A percentile compares a stretch with the other conserved stretches of the same genome.
phyloP scores from a whole-genome alignment of 2,797 vertebrate species.

The Podargus strigoides region DNA sequence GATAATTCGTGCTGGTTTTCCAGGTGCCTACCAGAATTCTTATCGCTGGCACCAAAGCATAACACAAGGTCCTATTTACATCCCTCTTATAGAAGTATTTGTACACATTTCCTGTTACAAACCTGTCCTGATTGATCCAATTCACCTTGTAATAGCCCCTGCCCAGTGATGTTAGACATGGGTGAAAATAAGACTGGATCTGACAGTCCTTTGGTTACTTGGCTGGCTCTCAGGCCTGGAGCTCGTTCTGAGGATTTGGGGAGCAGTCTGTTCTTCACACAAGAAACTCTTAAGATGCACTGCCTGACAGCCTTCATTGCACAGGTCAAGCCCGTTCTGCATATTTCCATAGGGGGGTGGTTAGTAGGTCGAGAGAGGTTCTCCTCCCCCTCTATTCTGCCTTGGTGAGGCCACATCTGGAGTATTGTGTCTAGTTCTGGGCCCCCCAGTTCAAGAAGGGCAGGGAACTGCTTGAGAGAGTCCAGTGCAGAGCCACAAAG shows the following conservation, averaged over 20 bases:
- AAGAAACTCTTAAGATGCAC: not conserved
- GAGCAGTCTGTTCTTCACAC: not conserved
- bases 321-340: not conserved
- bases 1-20: not conserved
- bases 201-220: not conserved
- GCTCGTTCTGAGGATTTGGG: not conserved
- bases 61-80: not conserved
- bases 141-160: not conserved
- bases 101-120: not conserved
- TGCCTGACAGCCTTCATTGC: not conserved
- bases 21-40: not conserved
- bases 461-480: too few species aligned
- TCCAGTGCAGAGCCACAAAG: too few species aligned
- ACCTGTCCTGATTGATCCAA: not conserved
- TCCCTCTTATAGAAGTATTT: not conserved
- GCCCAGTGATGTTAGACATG: not conserved
- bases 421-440: too few species aligned
- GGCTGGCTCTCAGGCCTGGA: not conserved
- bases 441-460: too few species aligned
- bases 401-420: too few species aligned
- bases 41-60: not conserved
- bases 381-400: too few species aligned
- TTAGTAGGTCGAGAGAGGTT: too few species aligned
- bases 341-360: too few species aligned
- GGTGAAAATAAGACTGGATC: not conserved